phyloP scores from a whole-genome alignment of 92 coral and sea anemone genomes.

The Epizoanthus illoricatus region DNA sequence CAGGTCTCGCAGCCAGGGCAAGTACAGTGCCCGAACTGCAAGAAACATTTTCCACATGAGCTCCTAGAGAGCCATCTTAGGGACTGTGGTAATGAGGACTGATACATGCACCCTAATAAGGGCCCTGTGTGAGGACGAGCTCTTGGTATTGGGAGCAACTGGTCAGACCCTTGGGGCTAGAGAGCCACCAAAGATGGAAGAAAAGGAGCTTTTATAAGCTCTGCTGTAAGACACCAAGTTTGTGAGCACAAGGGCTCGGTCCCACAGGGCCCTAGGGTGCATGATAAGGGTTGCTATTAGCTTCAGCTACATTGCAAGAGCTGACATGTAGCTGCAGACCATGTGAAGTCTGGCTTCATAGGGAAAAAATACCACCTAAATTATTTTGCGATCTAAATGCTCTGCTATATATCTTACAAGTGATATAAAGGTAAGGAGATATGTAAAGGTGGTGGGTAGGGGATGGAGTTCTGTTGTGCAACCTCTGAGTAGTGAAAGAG shows the following conservation, averaged over 20 bases:
- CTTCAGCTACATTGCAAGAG: background rate
- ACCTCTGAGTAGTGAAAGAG: background rate
- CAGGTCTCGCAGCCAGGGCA: constrained; percentile 51
- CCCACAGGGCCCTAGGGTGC: constrained; percentile 45
- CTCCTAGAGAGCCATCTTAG: constrained; percentile 74
- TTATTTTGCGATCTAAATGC: background rate
- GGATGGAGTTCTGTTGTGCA: background rate
- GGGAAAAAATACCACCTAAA: background rate
- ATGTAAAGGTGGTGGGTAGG: background rate
- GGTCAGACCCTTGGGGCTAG: background rate
- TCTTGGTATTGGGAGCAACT: background rate
- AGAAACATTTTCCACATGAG: constrained; percentile 68
- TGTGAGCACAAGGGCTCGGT: constrained; percentile 7
- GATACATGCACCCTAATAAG: constrained; percentile 38
- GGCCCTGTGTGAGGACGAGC: constrained; percentile 15
- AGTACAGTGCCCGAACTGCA: constrained; percentile 74
- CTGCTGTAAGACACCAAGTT: background rate
- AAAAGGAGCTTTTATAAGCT: background rate
- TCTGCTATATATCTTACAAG: background rate
- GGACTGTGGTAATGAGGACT: constrained; percentile 66
- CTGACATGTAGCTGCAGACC: background rate
- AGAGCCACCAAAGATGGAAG: background rate
- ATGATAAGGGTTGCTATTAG: constrained; percentile 5
- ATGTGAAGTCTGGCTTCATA: background rate
- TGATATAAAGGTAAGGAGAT: background rate